Conservation (phyloP, 2,888 invertebrate species). For the Dusona sp. region DNA sequence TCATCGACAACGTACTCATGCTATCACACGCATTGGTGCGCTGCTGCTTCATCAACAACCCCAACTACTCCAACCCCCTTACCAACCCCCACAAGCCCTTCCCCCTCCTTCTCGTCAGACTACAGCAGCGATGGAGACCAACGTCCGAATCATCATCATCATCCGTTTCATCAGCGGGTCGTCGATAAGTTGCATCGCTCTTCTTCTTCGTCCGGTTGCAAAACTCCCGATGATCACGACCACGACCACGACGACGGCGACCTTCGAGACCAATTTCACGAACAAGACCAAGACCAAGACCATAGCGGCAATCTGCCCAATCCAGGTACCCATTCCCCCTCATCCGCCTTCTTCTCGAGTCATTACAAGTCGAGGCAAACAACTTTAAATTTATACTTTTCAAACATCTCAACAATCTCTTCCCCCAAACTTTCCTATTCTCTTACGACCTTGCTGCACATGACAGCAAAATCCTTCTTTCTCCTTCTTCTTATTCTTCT, state of each 20-base stretch:
- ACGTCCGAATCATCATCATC: conserved; percentile 62
- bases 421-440: conserved; percentile 2
- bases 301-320: conserved; percentile 82
- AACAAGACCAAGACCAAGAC: conserved; percentile 81
- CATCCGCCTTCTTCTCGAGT: conserved; percentile 70
- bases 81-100: conserved; percentile 80
- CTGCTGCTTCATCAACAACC: conserved; percentile 73
- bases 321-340: conserved; percentile 83
- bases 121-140: conserved; percentile 81
- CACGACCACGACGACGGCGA: conserved; percentile 72
- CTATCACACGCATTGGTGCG: conserved; percentile 83
- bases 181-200: conserved; percentile 67
- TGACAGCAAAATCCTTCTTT: conserved; percentile 53
- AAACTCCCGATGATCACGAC: conserved; percentile 74
- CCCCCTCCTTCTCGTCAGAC: conserved; percentile 80
- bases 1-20: conserved; percentile 83
- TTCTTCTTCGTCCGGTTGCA: conserved; percentile 72
- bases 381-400: not conserved
- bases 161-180: conserved; percentile 67
- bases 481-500: conserved; percentile 47
- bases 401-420: not conserved
- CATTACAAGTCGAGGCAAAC: conserved; percentile 58
- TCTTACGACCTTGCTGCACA: conserved; percentile 67
- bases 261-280: conserved; percentile 74
- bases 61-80: conserved; percentile 79